Conservation (phyloP, 1,140 invertebrate genomes). For the Scaptomyza hsui region DNA sequence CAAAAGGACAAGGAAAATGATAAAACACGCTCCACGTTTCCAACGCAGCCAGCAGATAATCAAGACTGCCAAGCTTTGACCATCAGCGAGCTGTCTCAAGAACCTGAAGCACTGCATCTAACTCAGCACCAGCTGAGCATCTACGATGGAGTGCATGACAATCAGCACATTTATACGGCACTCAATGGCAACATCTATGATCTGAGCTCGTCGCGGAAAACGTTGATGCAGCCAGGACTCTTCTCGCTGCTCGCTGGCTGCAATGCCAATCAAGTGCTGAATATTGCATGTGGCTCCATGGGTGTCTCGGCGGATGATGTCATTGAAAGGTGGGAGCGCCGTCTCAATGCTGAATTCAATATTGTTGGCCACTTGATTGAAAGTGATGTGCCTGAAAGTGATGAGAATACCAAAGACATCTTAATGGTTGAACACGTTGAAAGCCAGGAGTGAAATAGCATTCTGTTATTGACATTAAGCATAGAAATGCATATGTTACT, state of each 20-base stretch:
- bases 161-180: constrained; percentile 57
- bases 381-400: not conserved
- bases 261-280: constrained; percentile 58
- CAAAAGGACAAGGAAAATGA: not conserved
- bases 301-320: constrained; percentile 21
- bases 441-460: too few relatives aligned
- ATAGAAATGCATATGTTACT: too few relatives aligned
- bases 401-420: not conserved
- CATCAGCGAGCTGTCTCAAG: not conserved
- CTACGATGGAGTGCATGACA: constrained; percentile 33
- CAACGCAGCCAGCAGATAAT: not conserved
- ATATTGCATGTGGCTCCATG: constrained; percentile 44
- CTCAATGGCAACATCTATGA: constrained; percentile 67
- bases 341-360: constrained; percentile 55
- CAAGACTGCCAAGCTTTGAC: not conserved
- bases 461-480: too few relatives aligned
- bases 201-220: constrained; percentile 40
- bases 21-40: not conserved
- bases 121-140: constrained; percentile 28
- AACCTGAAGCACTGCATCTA: constrained; percentile 14
- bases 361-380: constrained; percentile 59
- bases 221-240: constrained; percentile 26
- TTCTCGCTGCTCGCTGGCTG: constrained; percentile 52
- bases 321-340: constrained; percentile 46
- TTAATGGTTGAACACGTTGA: not conserved